Evolutionary conservation across 2,888 invertebrate genomes (phyloP), one percentile per base, ranked within the genome.

Genomic region (Phania funesta): DNA sequence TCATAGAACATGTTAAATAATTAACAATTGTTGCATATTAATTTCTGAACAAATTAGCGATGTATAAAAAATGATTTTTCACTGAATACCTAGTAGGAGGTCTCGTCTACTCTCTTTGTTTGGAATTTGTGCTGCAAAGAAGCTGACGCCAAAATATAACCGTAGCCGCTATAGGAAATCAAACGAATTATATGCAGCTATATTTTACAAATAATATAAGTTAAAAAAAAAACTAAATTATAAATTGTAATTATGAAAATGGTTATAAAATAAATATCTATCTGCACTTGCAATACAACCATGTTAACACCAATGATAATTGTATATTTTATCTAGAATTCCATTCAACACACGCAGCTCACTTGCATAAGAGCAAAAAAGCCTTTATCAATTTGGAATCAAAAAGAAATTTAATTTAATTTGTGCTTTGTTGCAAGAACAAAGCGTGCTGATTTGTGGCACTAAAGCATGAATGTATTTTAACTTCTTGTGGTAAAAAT

Each of bases 21-120:
- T 60, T 60, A 75, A 58, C 76, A 60, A 60, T 48, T 50, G 68
- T 67, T 76, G 76, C 76, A 76, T 76, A 76, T 67, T 76, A 76
- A 67, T 76, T 67, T 67, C 58, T 76, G 58, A 20, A 50, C 50
- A 76, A 60, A 76, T 76, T 76, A 68, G 32, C 29, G 48, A 67
- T 56, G 58, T 38, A 76, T 50, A 50, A 75, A 62, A 74, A 58
- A 20, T 52, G 26, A n/a, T 64, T 44, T 46, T 50, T 3, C 22
- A 32, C 11, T n/a, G 56, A 78, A 78, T 78, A n/a, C n/a, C n/a
- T n/a, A 71, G 77, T 78, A 64, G 70, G 70, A 67, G 78, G 56
- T 79, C 78, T 58, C 24, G 65, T 68, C 52, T 60, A 44, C 67
- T 54, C 32, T 41, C 62, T 38, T 38, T 11, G 35, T 35, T n/a